phyloP scores from a whole-genome alignment of 2,888 invertebrate genomes.

The Hetaerina titia region DNA sequence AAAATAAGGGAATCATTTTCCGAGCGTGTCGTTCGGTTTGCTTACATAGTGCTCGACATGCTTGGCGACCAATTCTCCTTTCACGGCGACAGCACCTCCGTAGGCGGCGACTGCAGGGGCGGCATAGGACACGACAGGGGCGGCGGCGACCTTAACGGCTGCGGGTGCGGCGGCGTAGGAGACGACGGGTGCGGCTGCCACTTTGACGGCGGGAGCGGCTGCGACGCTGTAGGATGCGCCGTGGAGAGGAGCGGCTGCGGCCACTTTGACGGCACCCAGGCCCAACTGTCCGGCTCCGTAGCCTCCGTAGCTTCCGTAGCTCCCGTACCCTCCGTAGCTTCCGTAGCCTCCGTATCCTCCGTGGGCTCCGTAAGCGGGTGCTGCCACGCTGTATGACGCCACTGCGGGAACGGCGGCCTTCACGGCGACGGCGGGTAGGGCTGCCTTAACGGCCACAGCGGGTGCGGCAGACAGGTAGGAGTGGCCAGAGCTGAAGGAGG shows the following conservation, averaged over 20 bases:
- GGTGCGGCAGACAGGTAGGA: slow-evolving; percentile 41
- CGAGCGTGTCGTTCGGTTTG: slow-evolving; percentile 70
- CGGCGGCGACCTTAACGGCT: slow-evolving; percentile 71
- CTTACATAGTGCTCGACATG: slow-evolving; percentile 84
- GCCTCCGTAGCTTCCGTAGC: slow-evolving; percentile 46
- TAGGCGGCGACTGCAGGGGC: slow-evolving; percentile 73
- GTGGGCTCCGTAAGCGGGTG: slow-evolving; percentile 72
- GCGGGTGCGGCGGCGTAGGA: slow-evolving; percentile 70
- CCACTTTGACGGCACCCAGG: not conserved
- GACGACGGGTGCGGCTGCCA: slow-evolving; percentile 73
- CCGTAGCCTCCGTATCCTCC: not conserved
- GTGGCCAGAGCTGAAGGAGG: slow-evolving; percentile 76
- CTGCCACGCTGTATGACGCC: slow-evolving; percentile 73
- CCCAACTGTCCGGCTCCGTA: not conserved
- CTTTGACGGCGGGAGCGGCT: slow-evolving; percentile 75
- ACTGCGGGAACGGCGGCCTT: slow-evolving; percentile 45
- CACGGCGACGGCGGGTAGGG: slow-evolving; percentile 8
- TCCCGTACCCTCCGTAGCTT: slow-evolving; percentile 70
- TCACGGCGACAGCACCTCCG: slow-evolving; percentile 68
- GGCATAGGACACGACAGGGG: slow-evolving; percentile 72
- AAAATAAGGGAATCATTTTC: too few species aligned
- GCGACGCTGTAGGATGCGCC: slow-evolving; percentile 71
- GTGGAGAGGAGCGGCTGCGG: not conserved
- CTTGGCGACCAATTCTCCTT: slow-evolving; percentile 77
- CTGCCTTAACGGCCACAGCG: slow-evolving; percentile 29